Base-by-base conservation (phyloP, 2,888 invertebrate genomes). In the Arctia plantaginis region DNA sequence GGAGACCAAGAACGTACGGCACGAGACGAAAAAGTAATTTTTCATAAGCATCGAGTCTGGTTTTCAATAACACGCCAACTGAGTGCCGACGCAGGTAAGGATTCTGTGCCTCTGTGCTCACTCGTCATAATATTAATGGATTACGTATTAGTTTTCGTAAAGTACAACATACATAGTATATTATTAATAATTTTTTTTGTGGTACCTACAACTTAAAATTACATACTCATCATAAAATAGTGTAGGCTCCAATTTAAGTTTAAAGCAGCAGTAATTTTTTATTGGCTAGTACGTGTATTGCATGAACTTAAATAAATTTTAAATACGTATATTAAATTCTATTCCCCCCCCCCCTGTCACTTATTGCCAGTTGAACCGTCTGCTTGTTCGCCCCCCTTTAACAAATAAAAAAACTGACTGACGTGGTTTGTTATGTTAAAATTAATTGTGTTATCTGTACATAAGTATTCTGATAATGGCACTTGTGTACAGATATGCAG, bases 21-120 rank as follows among this genome's bases (percentile, higher is more conserved):
- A 85, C 85, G 89, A 89, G 87, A 89, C 90, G 90, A 90, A 91
- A 92, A 91, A 92, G 90, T 91, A 91, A 90, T 92, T 91, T 93
- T 93, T 92, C 92, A 92, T 88, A 90, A 90, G 87, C 88, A 91
- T 91, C 88, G 88, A 88, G 87, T 87, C 86, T 87, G 89, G 86
- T 90, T 90, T 92, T 90, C 91, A 92, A 93, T 92, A 92, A 91
- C 87, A 90, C 87, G 89, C 85, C 86, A 87, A 88, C 86, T 87
- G 89, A 88, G 88, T 90, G 88, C 87, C 85, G 77, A 81, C 82
- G 73, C 81, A 82, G 82, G 85, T 83, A 84, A 75, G 72, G 76
- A 84, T 85, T 82, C 75, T 78, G 66, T 76, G 73, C 72, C 30
- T 62, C 67, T 72, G 27, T 66, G 82, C 77, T 74, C 77, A 79